phyloP scores from a whole-genome alignment of 1,140 invertebrate species.

The Caenorhabditis remanei region DNA sequence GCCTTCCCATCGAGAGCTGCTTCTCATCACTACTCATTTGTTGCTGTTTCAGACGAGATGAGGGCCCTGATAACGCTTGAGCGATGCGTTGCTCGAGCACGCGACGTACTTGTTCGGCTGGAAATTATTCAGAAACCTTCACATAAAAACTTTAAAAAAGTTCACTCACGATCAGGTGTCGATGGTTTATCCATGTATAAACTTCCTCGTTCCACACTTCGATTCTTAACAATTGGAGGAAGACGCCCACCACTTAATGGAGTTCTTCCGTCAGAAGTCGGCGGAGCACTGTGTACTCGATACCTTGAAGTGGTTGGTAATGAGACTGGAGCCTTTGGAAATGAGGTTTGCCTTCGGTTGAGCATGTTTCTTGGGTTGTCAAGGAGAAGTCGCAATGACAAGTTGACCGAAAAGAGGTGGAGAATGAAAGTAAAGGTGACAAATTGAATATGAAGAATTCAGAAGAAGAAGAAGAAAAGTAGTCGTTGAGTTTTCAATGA shows the following conservation, averaged over 20 bases:
- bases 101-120: slow-evolving; percentile 24
- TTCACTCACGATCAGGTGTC: slow-evolving; percentile 26
- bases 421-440: not conserved
- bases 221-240: slow-evolving; percentile 22
- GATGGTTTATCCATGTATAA: slow-evolving; percentile 37
- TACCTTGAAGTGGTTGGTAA: not conserved
- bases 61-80: slow-evolving; percentile 11
- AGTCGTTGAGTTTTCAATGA: not conserved
- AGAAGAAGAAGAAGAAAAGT: not conserved
- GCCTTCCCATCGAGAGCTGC: not conserved
- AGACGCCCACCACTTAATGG: not conserved
- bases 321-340: slow-evolving; percentile 16
- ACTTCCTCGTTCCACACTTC: not conserved
- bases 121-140: not conserved
- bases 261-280: slow-evolving; percentile 14
- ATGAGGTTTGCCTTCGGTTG: slow-evolving; percentile 11
- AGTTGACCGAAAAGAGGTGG: not conserved
- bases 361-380: slow-evolving; percentile 45
- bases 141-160: no score
- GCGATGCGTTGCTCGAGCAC: slow-evolving; percentile 30
- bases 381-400: slow-evolving; percentile 27
- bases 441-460: slow-evolving; percentile 4
- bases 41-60: slow-evolving; percentile 9
- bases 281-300: slow-evolving; percentile 50
- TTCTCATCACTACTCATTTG: slow-evolving; percentile 43